These are phyloP conservation scores for Clarias magur DNA, from an alignment of 2,113 vertebrate species.

Conservation along the genomic window DNA sequence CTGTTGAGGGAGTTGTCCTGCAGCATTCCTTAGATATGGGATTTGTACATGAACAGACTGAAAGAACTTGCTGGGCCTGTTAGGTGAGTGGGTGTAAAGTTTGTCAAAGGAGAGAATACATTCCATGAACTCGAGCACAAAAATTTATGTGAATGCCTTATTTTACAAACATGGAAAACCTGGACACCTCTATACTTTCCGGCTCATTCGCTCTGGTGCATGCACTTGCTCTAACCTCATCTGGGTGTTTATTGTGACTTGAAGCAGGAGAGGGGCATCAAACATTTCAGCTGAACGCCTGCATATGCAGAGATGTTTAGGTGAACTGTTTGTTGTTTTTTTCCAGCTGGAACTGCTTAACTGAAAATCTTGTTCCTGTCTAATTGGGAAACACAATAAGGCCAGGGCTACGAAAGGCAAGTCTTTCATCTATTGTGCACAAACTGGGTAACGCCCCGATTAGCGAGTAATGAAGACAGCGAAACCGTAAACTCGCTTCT, in stretches of 20 bases:
- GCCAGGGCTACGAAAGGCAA: constrained; percentile 22
- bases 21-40: constrained; percentile 56
- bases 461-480: not conserved
- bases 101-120: constrained; percentile 31
- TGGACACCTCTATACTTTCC: not conserved
- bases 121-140: constrained; percentile 21
- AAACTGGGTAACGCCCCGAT: constrained; percentile 9
- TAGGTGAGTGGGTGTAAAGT: constrained; percentile 44
- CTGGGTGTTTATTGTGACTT: constrained; percentile 3
- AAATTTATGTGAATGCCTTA: constrained; percentile 2
- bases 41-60: constrained; percentile 35
- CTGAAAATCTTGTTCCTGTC: constrained; percentile 29
- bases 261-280: not conserved
- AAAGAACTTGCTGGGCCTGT: constrained; percentile 40
- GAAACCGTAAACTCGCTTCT: not conserved
- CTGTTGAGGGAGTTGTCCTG: constrained; percentile 49
- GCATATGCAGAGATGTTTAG: not conserved
- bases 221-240: not conserved
- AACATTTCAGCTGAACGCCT: constrained; percentile 16
- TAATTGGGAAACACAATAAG: constrained; percentile 8
- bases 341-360: constrained; percentile 33
- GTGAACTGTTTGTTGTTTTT: constrained; percentile 33
- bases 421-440: constrained; percentile 43
- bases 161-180: not conserved
- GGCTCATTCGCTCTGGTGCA: not conserved